Base-by-base conservation (phyloP, 2,888 invertebrate genomes). In the Cataglyphis rosenhaueri region DNA sequence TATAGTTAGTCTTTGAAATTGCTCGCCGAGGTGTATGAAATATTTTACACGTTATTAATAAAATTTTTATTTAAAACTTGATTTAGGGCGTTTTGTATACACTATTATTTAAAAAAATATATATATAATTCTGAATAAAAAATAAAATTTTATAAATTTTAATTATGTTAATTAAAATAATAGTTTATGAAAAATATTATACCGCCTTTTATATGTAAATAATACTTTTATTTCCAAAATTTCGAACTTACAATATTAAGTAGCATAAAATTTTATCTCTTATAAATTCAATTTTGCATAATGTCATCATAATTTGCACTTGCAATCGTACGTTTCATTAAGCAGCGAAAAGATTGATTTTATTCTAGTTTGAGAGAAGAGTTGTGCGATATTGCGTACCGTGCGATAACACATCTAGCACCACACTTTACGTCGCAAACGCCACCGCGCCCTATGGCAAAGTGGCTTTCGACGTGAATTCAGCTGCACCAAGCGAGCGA, bases 401-500 rank as follows among this genome's bases (percentile, higher is more conserved):
- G 74, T 44, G 44, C 75, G 78, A 79, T 79, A 79, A 79, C 74
- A 79, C 73, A 10, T 21, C 21, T 32, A 73, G 55, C 41, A 35
- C 55, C 29, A 21, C 78, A 74, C 78, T 74, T 73, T 73, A 74
- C 74, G 57, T 74, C 74, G 78, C 75, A 25, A 59, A 73, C 74
- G 74, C 78, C 57, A 59, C 75, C 75, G 75, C 74, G 78, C 85
- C 84, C 82, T 83, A 83, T 86, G 85, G 89, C 88, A 84, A 88
- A 89, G 88, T 89, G 89, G 88, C 84, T 88, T 89, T 89, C 88
- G 78, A 83, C 83, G 89, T 82, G 89, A 86, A 86, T 85, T 85
- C 83, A 86, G 85, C 78, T 88, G 86, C 83, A 73, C 83, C 85
- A 79, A 73, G 32, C 75, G 57, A 73, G 74, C 87, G 82, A 75